These are phyloP conservation scores for Therioaphis trifolii DNA, from an alignment of 2,888 invertebrate species.

Conservation along the genomic window DNA sequence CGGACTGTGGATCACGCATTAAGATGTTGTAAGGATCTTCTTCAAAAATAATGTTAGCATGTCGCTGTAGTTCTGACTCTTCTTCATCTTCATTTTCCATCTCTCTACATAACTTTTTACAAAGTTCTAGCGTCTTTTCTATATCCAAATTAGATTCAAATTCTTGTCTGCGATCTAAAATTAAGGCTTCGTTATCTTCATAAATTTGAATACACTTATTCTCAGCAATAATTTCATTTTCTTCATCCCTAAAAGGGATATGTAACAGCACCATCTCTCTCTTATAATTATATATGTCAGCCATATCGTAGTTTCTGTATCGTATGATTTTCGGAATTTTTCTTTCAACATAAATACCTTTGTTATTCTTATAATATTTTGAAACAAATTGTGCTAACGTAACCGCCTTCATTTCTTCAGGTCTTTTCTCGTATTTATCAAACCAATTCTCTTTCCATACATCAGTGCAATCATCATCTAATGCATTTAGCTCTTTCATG, in stretches of 20 bases:
- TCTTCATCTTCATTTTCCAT: background rate
- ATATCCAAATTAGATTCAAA: background rate
- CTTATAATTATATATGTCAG: no score
- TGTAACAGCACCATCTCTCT: background rate
- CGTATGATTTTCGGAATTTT: no score
- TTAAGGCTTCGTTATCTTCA: background rate
- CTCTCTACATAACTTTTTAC: constrained; percentile 10
- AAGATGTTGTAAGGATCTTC: background rate
- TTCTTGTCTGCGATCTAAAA: background rate
- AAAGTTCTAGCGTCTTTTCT: constrained; percentile 2
- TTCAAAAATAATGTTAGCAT: background rate
- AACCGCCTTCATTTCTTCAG: no score
- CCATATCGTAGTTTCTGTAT: no score
- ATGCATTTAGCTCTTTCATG: background rate
- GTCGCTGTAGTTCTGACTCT: background rate
- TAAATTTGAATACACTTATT: background rate
- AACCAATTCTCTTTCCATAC: constrained; percentile 41
- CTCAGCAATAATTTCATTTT: background rate
- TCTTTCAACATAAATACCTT: no score
- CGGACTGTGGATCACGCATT: background rate
- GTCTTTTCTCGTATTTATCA: background rate
- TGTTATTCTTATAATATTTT: no score
- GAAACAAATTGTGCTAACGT: no score
- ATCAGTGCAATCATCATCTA: background rate
- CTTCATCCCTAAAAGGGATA: background rate